Evolutionary conservation across 2,888 invertebrate species (phyloP), one percentile per base, ranked within the genome.

Genomic region (Lithophane ornitopus): DNA sequence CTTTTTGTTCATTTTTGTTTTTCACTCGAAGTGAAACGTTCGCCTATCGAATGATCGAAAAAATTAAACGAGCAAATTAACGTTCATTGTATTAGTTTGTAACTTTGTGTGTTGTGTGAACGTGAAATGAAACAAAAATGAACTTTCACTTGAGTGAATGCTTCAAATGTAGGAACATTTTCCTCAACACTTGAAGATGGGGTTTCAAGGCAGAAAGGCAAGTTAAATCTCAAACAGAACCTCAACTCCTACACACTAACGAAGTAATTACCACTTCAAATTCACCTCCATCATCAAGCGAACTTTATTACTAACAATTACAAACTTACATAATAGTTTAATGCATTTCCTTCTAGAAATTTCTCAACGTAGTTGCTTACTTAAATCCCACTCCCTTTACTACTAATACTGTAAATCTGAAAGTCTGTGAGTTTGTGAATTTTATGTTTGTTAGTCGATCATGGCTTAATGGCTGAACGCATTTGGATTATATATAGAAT

Each of bases 261-360:
- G 52, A 71, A 77, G 76, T 82, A 70, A 87, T 80, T 78, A 83
- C 54, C 62, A 67, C 74, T 76, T 62, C 68, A 78, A 82, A 78
- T 78, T 87, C 74, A 78, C 72, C 82, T 82, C 82, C 70, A 76
- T 71, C 74, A 61, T 77, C 71, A 63, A 52, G 74, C 19, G 61
- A 87, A 87, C 76, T 85, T 87, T 80, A 87, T 87, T 72, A 74
- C 58, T 68, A 78, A 85, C 82, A 85, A 82, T 85, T 77, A 87
- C 74, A 75, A 85, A 85, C 80, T 86, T 54, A 76, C 66, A 63
- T 85, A 85, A 87, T 85, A 82, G 83, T 78, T 85, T 82, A 87
- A 85, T 87, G 80, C 85, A 74, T 87, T 87, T 85, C 76, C 85
- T 78, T 74, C 74, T 63, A 59, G 73, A 76, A 85, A 74, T 85